phyloP scores from a whole-genome alignment of 2,797 vertebrate genomes.

The Halcyon badia region DNA sequence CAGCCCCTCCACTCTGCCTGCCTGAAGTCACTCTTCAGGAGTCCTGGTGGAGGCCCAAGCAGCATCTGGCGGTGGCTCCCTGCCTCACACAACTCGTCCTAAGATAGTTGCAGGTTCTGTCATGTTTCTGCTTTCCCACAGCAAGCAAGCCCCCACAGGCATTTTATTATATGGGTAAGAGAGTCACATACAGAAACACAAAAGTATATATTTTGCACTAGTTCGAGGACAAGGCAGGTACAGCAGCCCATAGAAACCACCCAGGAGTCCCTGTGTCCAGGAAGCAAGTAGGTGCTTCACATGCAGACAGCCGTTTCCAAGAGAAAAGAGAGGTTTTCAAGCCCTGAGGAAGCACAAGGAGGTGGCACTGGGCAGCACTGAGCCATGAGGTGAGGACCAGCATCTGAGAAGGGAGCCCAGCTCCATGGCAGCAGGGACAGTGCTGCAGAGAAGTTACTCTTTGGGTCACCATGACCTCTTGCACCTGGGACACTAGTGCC shows the following conservation, averaged over 20 bases:
- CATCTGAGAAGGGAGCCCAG: not conserved
- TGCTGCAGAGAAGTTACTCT: not conserved
- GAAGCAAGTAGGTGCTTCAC: not conserved
- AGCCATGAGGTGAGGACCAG: not conserved
- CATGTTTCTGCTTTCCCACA: not conserved
- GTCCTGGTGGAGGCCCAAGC: not conserved
- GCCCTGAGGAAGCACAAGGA: not conserved
- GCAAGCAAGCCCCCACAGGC: not conserved
- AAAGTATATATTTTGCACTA: not conserved
- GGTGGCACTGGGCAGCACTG: not conserved
- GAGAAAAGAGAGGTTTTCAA: not conserved
- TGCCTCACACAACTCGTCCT: not conserved
- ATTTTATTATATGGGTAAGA: slow-evolving; percentile 27
- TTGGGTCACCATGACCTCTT: not conserved
- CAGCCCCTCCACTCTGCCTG: not conserved
- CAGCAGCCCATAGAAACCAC: not conserved
- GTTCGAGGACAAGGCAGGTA: not conserved
- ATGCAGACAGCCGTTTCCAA: fast-evolving
- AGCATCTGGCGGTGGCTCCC: too few relatives aligned
- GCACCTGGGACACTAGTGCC: fast-evolving
- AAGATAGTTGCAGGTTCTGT: not conserved
- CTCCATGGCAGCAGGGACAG: not conserved
- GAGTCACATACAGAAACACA: not conserved
- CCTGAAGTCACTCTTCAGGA: not conserved
- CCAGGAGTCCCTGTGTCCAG: not conserved